Base-by-base conservation (phyloP, 2,888 invertebrate species). In the Rotaria socialis region DNA sequence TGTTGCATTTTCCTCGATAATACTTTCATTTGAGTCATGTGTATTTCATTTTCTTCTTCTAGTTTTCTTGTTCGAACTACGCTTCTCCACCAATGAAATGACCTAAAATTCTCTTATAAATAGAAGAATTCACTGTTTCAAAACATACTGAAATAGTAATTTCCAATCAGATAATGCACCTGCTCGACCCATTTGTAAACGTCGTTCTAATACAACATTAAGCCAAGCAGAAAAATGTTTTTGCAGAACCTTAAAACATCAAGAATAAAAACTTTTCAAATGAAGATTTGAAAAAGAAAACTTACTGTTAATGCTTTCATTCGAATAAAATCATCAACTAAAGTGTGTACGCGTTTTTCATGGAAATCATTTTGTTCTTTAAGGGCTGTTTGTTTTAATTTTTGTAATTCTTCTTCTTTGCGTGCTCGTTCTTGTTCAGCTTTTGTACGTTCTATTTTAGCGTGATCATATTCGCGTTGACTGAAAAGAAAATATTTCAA, bases 111-210 rank as follows among this genome's bases (percentile, higher is more conserved):
- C 5, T 52, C 8, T 41, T 52, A 41, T 3, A 55, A 16, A 7
- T 52, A 27, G 35, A 27, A 67, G 4, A 67, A 10, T 52, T 52
- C 3, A 3, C 2, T 52, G 27, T 67, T 67, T 67, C 14, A 58
- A 8, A 22, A 85, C 24, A 67, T 85, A 86, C 86, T 75, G 85
- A 58, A 85, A 86, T 35, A 85, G 85, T 47, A 74, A 24, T 80
- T 89, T 90, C 91, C 91, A 91, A 89, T 91, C 91, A 50, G 89
- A 88, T 87, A 90, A 88, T 14, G 91, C 91, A 84, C 89, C 88
- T 8, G 90, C 90, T 87, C 90, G 90, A 16, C 90, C 91, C 87
- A 89, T 88, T 87, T 89, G 88, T 75, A 90, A 87, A n/a, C 90
- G 88, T 24, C 89, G 88, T 84, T 90, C 89, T 86, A 90, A 86